Evolutionary conservation across 64 coral and sea anemone species (phyloP).

Genomic region (Hydrozoanthus tunicans): DNA sequence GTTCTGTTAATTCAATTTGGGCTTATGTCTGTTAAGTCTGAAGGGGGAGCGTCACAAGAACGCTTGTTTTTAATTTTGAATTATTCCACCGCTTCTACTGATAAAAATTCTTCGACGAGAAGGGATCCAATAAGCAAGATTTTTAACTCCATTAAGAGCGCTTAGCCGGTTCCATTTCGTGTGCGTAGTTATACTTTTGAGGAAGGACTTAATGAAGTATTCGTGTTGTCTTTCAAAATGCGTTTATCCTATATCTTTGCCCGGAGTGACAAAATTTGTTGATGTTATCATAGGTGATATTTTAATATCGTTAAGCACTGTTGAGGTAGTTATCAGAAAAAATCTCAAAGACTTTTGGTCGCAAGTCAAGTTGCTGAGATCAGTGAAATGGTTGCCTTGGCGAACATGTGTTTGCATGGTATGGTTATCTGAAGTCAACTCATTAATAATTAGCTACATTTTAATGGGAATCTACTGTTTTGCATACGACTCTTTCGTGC

Average conservation of each 20-base stretch:
- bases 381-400: constrained; percentile 43
- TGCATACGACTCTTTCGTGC: constrained; percentile 39
- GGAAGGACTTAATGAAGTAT: too few species aligned
- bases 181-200: too few species aligned
- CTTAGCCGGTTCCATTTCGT: too few species aligned
- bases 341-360: constrained; percentile 47
- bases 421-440: neutral
- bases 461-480: constrained; percentile 40
- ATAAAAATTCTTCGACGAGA: too few species aligned
- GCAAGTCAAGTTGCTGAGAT: constrained; percentile 31
- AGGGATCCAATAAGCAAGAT: too few species aligned
- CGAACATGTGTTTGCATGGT: constrained; percentile 29
- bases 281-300: neutral
- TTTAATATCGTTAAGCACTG: neutral
- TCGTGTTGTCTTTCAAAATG: too few species aligned
- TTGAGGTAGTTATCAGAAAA: neutral
- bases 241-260: too few species aligned
- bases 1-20: neutral
- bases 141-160: too few species aligned
- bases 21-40: too few species aligned
- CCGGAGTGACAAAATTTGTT: neutral
- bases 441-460: constrained; percentile 47
- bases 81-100: too few species aligned
- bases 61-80: too few species aligned
- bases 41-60: too few species aligned